Evolutionary conservation across 2,797 vertebrate species (phyloP), one percentile per base, ranked within the genome.

Genomic region (Taeniopygia guttata): DNA sequence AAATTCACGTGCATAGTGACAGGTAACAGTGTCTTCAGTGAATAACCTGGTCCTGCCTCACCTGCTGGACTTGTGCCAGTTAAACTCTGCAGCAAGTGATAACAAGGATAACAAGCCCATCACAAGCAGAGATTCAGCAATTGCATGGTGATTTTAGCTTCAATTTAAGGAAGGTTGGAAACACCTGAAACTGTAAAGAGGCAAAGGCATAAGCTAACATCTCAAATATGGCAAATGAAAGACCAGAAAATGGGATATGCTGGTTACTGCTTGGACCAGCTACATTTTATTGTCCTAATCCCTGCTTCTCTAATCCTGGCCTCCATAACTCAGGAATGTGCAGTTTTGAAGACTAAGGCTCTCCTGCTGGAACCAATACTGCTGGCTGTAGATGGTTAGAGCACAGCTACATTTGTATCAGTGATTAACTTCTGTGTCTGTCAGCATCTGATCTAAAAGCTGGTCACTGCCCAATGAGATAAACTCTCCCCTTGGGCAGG

Each of bases 1-100:
- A 99, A 98, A 97, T 99, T 99, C 97, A 98, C 98, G 89, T 99
- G 99, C 97, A 98, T 99, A 67, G 99, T 99, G 82, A 98, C 99
- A 98, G 99, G 99, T 99, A 98, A 98, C 8, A 63, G 63, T 51
- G 74, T 66, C 91, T 94, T 66, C 83, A 79, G 79, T 55, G 62
- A 84, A 63, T 88, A 90, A 88, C 74, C 67, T 42, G 55, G 68
- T 51, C 84, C 89, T 85, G 90, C 76, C 68, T 72, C 55, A 23
- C 52, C 62, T 77, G 68, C 84, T 78, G 72, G 74, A 70, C 84
- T 76, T 69, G 48, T 1, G 14, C 64, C 93, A 34, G 34, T 82
- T 88, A 52, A 93, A 54, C 40, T 68, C 42, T 46, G 48, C 51
- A 91, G 60, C 81, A 60, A 92, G n/a, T 12, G 43, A 34, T 79